phyloP scores from a whole-genome alignment of 2,113 vertebrate species.

The Pica pica region DNA sequence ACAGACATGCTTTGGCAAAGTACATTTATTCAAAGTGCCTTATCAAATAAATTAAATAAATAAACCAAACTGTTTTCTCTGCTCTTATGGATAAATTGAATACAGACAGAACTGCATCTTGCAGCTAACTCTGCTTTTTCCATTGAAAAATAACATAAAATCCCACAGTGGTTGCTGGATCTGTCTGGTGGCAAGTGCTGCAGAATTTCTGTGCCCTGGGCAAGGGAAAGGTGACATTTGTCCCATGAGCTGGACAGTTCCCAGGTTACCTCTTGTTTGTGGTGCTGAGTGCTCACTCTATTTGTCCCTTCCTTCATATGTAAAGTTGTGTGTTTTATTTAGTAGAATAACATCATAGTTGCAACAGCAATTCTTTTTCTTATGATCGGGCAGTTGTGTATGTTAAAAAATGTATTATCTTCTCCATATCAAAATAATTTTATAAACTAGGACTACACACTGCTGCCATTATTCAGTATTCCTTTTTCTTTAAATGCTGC shows the following conservation, averaged over 20 bases:
- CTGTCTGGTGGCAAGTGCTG: not conserved
- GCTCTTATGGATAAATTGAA: not conserved
- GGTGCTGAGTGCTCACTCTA: not conserved
- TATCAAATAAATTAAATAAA: conserved; percentile 47
- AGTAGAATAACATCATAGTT: not conserved
- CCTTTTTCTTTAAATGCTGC: not conserved
- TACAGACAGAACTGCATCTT: not conserved
- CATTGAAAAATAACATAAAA: not conserved
- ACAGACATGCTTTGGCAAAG: conserved; percentile 20
- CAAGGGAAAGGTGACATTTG: not conserved
- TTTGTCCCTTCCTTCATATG: not conserved
- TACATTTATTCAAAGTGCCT: not conserved
- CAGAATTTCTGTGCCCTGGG: not conserved
- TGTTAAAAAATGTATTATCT: not conserved
- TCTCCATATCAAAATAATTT: not conserved
- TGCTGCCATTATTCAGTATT: not conserved
- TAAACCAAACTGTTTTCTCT: conserved; percentile 9
- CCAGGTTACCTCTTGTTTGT: not conserved
- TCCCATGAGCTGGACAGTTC: not conserved
- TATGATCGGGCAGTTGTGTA: not conserved
- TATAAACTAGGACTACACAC: not conserved
- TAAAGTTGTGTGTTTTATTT: not conserved
- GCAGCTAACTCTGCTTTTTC: not conserved
- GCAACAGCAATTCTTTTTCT: not conserved
- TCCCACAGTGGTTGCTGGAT: not conserved